A percentile compares a stretch with the other conserved stretches of the same genome.
phyloP scores from a whole-genome alignment of 2,113 vertebrate species.

The Protomyctophum bolini region DNA sequence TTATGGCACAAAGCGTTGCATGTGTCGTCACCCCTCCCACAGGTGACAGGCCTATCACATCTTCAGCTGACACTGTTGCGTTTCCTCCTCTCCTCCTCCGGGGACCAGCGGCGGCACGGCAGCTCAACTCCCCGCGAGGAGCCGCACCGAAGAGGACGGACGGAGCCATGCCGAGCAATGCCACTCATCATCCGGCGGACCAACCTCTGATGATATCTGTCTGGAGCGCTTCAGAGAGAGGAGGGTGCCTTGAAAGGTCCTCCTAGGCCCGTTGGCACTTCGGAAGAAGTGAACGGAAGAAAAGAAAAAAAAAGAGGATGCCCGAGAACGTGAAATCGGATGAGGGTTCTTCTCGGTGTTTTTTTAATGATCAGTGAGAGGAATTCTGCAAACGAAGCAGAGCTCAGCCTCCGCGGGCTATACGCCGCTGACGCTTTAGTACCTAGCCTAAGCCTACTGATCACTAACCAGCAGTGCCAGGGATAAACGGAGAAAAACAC shows the following conservation, averaged over 20 bases:
- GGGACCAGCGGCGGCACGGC: slow-evolving; percentile 36
- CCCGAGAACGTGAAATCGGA: slow-evolving; percentile 15
- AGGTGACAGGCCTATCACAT: slow-evolving; percentile 25
- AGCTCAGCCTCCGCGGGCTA: slow-evolving; percentile 9
- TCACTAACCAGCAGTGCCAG: slow-evolving; percentile 4
- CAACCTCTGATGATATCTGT: slow-evolving; percentile 28
- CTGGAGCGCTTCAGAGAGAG: slow-evolving; percentile 13
- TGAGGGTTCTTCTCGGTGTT: slow-evolving; percentile 19
- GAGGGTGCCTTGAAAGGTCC: slow-evolving; percentile 47
- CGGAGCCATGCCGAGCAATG: slow-evolving; percentile 42
- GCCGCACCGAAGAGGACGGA: slow-evolving; percentile 27
- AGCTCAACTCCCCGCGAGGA: slow-evolving; percentile 32
- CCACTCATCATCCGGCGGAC: slow-evolving; percentile 42
- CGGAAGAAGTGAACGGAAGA: slow-evolving; percentile 29
- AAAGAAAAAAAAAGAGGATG: not conserved
- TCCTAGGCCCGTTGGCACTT: slow-evolving; percentile 38
- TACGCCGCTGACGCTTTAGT: slow-evolving; percentile 8
- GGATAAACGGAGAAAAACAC: not conserved
- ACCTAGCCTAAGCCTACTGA: not conserved
- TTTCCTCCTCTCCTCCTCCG: slow-evolving; percentile 33
- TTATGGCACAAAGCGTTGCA: slow-evolving; percentile 7
- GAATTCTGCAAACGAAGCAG: slow-evolving; percentile 6
- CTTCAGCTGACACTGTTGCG: not conserved
- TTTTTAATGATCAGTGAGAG: slow-evolving; percentile 28
- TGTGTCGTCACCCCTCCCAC: not conserved